phyloP scores from a whole-genome alignment of 92 coral and sea anemone genomes.

The Siderastrea radians region DNA sequence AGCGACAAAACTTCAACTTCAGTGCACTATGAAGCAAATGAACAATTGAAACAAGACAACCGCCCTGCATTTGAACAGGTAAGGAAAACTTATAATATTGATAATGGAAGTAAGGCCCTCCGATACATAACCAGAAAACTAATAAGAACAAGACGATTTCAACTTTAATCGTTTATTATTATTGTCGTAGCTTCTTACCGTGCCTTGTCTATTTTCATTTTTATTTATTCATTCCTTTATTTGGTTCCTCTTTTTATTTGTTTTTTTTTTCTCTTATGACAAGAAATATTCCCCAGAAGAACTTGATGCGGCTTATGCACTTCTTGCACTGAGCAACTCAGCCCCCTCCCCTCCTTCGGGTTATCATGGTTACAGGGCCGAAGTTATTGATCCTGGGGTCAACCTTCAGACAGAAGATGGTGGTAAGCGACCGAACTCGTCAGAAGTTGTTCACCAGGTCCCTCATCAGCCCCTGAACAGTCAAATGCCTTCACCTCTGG shows the following conservation, averaged over 20 bases:
- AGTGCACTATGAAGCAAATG: neutral
- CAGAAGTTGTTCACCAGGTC: neutral
- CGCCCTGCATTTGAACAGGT: constrained; percentile 9
- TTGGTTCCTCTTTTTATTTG: neutral
- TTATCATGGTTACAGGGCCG: neutral
- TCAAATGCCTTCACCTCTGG: constrained; percentile 49
- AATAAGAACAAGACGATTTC: too few species aligned
- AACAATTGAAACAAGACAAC: constrained; percentile 14
- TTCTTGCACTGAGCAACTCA: constrained; percentile 44
- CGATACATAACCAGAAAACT: too few species aligned
- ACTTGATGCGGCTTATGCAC: constrained; percentile 50
- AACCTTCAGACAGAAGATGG: neutral
- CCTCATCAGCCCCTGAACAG: neutral
- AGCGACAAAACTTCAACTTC: neutral
- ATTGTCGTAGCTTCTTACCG: neutral
- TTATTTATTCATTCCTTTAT: neutral
- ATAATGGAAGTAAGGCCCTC: neutral
- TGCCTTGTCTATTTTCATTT: neutral
- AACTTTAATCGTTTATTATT: too few species aligned
- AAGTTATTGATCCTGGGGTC: neutral
- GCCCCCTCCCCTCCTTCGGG: constrained; percentile 24
- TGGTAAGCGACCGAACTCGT: neutral
- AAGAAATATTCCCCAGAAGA: constrained; percentile 51
- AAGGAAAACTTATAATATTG: neutral
- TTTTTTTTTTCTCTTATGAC: neutral